phyloP scores from a whole-genome alignment of 1,140 invertebrate species.

The Pissodes strobi region DNA sequence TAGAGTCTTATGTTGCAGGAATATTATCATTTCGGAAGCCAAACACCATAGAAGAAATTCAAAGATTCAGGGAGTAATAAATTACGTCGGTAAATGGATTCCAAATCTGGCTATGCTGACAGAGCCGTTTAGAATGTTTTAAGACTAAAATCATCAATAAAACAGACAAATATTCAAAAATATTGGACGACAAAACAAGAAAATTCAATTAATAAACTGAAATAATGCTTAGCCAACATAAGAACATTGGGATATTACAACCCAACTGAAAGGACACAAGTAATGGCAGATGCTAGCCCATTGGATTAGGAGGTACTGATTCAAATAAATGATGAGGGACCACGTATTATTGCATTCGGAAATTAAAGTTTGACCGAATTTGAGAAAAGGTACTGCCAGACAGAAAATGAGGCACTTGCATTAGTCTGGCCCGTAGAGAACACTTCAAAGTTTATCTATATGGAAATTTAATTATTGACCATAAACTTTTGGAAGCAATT shows the following conservation, averaged over 20 bases:
- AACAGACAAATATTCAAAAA: constrained; percentile 39
- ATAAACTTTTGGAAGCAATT: neutral
- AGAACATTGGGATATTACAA: constrained; percentile 58
- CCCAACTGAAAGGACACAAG: constrained; percentile 44
- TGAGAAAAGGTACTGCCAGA: too few species aligned
- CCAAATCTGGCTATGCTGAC: constrained; percentile 45
- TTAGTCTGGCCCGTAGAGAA: too few species aligned
- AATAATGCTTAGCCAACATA: constrained; percentile 2
- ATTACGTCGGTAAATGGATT: constrained; percentile 44
- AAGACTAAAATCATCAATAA: neutral
- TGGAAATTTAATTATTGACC: neutral
- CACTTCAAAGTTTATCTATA: neutral
- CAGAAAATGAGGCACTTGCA: too few species aligned
- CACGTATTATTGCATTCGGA: too few species aligned
- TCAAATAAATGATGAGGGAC: neutral
- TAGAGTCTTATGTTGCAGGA: too few species aligned
- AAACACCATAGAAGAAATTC: constrained; percentile 32
- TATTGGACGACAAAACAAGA: constrained; percentile 41
- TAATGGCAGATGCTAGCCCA: constrained; percentile 57
- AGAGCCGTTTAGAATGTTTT: constrained; percentile 44
- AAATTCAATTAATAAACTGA: constrained; percentile 28
- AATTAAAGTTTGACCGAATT: too few species aligned
- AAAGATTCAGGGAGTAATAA: constrained; percentile 36
- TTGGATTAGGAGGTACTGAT: constrained; percentile 51
- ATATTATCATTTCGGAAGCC: constrained; percentile 14